Evolutionary conservation across 2,797 vertebrate species (phyloP).

Genomic region (Dicrostonyx torquatus): DNA sequence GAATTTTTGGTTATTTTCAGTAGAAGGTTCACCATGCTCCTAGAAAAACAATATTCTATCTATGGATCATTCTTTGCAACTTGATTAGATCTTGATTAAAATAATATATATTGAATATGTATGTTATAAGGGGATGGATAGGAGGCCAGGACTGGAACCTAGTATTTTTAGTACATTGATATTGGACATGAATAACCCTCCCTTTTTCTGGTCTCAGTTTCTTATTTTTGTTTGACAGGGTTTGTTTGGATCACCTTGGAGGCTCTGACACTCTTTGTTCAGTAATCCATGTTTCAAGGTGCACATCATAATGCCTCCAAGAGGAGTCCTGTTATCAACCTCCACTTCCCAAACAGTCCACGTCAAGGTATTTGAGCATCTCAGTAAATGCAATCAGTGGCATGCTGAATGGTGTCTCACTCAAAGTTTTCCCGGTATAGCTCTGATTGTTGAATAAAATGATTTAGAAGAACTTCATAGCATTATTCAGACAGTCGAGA

Average conservation of each 20-base stretch:
- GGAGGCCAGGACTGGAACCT: not conserved
- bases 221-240: not conserved
- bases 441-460: constrained; percentile 31
- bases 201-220: not conserved
- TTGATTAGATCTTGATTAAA: not conserved
- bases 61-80: not conserved
- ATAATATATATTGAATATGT: not conserved
- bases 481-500: not conserved
- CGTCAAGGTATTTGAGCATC: not conserved
- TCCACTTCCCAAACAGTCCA: not conserved
- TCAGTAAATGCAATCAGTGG: not conserved
- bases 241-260: not conserved
- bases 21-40: not conserved
- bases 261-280: not conserved
- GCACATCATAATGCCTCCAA: not conserved
- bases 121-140: not conserved
- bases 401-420: not conserved
- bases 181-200: not conserved
- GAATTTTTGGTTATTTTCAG: constrained; percentile 25
- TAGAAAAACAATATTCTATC: not conserved
- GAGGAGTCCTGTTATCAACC: not conserved
- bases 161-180: not conserved
- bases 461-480: not conserved
- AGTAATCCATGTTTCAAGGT: not conserved
- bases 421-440: not conserved